phyloP scores from a whole-genome alignment of 2,113 vertebrate genomes.

The Corynorhinus townsendii region DNA sequence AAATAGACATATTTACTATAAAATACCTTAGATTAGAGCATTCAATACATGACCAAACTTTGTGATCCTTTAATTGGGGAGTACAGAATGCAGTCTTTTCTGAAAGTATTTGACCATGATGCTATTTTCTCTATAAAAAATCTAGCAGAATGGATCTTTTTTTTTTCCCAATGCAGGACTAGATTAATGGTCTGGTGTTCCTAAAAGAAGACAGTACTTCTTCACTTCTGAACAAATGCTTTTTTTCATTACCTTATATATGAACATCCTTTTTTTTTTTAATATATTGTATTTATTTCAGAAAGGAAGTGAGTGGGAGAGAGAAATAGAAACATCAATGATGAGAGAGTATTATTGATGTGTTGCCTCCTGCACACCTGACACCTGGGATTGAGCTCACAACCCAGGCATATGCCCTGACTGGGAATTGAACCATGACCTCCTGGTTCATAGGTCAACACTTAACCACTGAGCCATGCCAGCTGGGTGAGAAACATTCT shows the following conservation, averaged over 20 bases:
- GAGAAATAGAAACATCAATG: too few species aligned
- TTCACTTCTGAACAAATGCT: not conserved
- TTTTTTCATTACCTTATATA: not conserved
- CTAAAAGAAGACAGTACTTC: not conserved
- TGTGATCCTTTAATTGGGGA: not conserved
- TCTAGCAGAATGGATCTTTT: not conserved
- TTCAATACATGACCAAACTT: not conserved
- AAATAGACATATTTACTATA: not conserved
- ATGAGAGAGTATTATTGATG: too few species aligned
- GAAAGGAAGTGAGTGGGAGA: too few species aligned
- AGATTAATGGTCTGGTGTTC: not conserved
- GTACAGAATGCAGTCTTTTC: not conserved
- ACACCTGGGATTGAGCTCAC: too few species aligned
- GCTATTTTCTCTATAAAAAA: not conserved
- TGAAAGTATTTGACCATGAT: not conserved
- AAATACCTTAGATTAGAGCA: not conserved
- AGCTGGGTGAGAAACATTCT: not conserved
- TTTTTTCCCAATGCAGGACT: not conserved
- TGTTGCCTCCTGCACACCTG: too few species aligned
- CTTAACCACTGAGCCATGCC: too few species aligned
- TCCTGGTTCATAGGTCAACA: too few species aligned
- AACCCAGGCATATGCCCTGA: too few species aligned
- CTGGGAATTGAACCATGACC: too few species aligned
- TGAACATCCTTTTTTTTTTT: not conserved
- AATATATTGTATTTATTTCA: too few species aligned